phyloP scores from a whole-genome alignment of 2,797 vertebrate genomes.

The Cirrhinus mrigala region DNA sequence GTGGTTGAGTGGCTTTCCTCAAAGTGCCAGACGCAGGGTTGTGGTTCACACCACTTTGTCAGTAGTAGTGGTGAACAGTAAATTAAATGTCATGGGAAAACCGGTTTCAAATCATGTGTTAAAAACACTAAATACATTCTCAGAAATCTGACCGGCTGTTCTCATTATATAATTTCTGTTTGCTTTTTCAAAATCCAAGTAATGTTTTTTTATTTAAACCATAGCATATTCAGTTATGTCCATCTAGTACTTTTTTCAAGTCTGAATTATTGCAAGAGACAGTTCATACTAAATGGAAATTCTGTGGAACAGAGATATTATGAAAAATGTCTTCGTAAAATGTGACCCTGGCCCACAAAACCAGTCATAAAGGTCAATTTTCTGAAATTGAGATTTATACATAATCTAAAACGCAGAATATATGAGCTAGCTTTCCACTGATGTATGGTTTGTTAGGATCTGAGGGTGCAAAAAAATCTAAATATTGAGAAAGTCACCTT shows the following conservation, averaged over 20 bases:
- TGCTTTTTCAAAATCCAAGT: background rate
- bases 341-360: too few relatives aligned
- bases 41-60: constrained; percentile 13
- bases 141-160: background rate
- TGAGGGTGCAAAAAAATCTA: too few relatives aligned
- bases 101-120: background rate
- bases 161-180: background rate
- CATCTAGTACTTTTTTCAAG: background rate
- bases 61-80: background rate
- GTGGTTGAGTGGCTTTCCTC: constrained; percentile 9
- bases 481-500: too few relatives aligned
- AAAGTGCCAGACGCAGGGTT: constrained; percentile 20
- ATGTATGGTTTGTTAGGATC: too few relatives aligned
- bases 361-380: too few relatives aligned
- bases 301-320: too few relatives aligned
- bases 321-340: too few relatives aligned
- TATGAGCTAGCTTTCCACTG: too few relatives aligned
- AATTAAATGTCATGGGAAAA: constrained; percentile 8
- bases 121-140: background rate
- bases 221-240: background rate
- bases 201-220: background rate
- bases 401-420: too few relatives aligned
- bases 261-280: too few relatives aligned
- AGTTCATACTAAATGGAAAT: too few relatives aligned
- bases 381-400: too few relatives aligned